Evolutionary conservation across 2,113 vertebrate species (phyloP).

Genomic region (Mus spicilegus): DNA sequence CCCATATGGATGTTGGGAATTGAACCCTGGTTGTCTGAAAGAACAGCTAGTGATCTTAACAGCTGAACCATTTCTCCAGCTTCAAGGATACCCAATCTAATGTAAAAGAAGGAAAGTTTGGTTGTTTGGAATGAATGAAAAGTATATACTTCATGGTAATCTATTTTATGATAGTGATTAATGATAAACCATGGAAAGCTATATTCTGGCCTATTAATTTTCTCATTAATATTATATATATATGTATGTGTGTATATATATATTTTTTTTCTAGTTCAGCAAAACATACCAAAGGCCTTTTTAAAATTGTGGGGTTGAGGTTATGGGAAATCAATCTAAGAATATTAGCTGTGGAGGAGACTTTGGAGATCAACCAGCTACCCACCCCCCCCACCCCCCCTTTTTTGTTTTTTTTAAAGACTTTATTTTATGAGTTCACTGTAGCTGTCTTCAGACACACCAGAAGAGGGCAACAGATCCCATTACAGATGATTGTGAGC

Average conservation of each 20-base stretch:
- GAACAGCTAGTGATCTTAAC: background rate
- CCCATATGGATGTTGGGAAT: background rate
- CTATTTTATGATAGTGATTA: slow-evolving; percentile 60
- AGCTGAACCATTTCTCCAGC: background rate
- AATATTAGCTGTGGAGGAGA: slow-evolving; percentile 40
- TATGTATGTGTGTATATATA: background rate
- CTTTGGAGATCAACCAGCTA: background rate
- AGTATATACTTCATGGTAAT: background rate
- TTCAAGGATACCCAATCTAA: background rate
- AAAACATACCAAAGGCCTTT: slow-evolving; percentile 15
- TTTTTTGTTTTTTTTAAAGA: too few species aligned
- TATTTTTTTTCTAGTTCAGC: slow-evolving; percentile 48
- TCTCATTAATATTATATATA: slow-evolving; percentile 60
- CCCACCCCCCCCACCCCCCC: background rate
- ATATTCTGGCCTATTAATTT: slow-evolving; percentile 50
- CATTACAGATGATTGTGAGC: too few species aligned
- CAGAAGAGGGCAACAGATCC: too few species aligned
- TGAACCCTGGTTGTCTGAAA: background rate
- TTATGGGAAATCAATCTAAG: slow-evolving; percentile 62
- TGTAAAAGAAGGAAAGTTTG: slow-evolving; percentile 40
- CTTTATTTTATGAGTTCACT: too few species aligned
- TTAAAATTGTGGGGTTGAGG: slow-evolving; percentile 49
- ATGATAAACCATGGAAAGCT: slow-evolving; percentile 56
- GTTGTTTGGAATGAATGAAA: slow-evolving; percentile 47
- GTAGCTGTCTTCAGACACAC: too few species aligned